phyloP scores from a whole-genome alignment of 2,113 vertebrate genomes.

The Acrocephalus arundinaceus region DNA sequence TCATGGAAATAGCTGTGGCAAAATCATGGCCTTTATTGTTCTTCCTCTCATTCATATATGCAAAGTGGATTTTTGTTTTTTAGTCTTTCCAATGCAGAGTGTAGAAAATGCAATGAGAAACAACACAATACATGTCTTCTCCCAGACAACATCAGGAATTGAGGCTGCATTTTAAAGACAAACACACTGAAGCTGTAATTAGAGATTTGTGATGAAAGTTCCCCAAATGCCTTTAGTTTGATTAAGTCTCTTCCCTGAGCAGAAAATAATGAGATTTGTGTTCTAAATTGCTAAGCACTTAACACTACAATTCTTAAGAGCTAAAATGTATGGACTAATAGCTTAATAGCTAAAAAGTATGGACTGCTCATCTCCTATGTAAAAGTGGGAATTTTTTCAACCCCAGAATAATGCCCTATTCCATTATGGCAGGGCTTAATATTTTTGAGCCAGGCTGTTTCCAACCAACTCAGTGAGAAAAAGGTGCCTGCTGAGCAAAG shows the following conservation, averaged over 20 bases:
- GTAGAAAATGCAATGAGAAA: neutral
- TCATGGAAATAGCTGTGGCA: conserved; percentile 50
- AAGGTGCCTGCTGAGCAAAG: neutral
- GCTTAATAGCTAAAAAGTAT: neutral
- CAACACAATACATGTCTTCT: neutral
- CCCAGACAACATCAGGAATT: neutral
- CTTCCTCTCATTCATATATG: conserved; percentile 31
- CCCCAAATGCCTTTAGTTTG: neutral
- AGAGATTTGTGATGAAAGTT: neutral
- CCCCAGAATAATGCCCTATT: neutral
- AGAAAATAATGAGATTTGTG: neutral
- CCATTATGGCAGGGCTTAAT: neutral
- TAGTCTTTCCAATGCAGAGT: neutral
- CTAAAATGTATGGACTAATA: neutral
- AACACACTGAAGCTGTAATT: neutral
- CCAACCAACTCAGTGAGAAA: neutral
- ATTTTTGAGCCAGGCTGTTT: neutral
- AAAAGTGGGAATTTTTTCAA: neutral
- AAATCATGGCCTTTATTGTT: conserved; percentile 57
- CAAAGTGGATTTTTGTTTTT: neutral
- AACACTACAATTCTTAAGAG: neutral
- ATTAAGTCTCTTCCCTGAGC: neutral
- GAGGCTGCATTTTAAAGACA: neutral
- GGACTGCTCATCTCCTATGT: neutral
- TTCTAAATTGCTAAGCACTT: neutral